Evolutionary conservation across 2,797 vertebrate genomes (phyloP), one percentile per base, ranked within the genome.

Genomic region (Acropternis orthonyx): DNA sequence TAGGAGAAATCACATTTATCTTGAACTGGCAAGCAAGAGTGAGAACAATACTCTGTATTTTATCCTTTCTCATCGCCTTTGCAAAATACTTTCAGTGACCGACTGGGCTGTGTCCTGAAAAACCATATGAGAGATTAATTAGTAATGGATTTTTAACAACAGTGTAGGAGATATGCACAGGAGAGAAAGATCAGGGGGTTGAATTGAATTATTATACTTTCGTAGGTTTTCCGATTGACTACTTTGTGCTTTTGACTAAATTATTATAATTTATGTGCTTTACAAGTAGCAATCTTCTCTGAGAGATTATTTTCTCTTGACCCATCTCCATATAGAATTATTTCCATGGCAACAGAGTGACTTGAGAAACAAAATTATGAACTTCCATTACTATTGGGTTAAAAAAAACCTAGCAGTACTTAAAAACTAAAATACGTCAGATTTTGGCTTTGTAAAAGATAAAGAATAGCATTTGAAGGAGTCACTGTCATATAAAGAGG

Each of bases 341-440:
- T 95, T 96, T 95, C 93, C 92, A 95, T 96, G 88, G 88, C 43
- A 96, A 97, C 88, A 59, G 90, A 97, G 28, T 83, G 77, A 89
- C 87, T 77, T 85, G 15, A 37, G 72, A 87, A 95, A 83, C 6
- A 72, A 94, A 81, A 75, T 79, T 85, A 92, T 59, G 63, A 89
- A 76, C 22, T 79, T 92, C 32, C 28, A 62, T 81, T 92, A 83
- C 6, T 27, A 46, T 14, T 61, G 22, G 61, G 68, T 69, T 41
- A 67, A 92, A 93, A 92, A 46, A 14, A n/a, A n/a, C 4, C 4
- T 36, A 32, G n/a, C 67, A 75, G 36, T 14, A 61, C 85, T 87
- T 85, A 44, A 78, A 80, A 92, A 36, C 28, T 80, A 74, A 89
- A 82, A 59, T 67, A 20, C 9, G 52, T 28, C 27, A 79, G 32